Percentiles rank a stretch among this genome's conserved stretches.
Conservation (phyloP, 2,888 invertebrate species). For the Amphipyra berbera region DNA sequence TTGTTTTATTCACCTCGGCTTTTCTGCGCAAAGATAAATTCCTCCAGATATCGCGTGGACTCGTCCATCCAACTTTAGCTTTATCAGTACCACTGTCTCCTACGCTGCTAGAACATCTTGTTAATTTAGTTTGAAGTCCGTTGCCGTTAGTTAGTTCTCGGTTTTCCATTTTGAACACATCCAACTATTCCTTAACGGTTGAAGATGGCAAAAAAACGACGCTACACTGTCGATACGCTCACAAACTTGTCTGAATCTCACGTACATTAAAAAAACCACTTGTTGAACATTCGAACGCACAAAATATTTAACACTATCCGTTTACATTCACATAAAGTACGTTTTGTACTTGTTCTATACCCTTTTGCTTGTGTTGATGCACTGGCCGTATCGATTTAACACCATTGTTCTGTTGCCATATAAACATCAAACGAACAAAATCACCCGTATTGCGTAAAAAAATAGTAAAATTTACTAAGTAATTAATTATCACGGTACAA, state of each 20-base stretch:
- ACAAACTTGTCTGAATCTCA: constrained; percentile 64
- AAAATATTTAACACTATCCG: constrained; percentile 28
- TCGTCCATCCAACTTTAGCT: constrained; percentile 85
- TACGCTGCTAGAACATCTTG: constrained; percentile 84
- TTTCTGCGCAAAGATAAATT: constrained; percentile 86
- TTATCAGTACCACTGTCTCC: constrained; percentile 82
- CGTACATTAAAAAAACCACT: constrained; percentile 66
- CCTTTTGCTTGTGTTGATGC: constrained; percentile 60
- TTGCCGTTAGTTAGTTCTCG: constrained; percentile 74
- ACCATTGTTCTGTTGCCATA: constrained; percentile 55
- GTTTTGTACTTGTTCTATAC: constrained; percentile 37
- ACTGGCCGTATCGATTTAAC: constrained; percentile 63
- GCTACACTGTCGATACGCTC: constrained; percentile 53
- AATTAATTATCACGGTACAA: constrained; percentile 30
- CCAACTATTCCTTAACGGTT: constrained; percentile 51
- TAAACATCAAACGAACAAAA: constrained; percentile 28
- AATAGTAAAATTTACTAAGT: constrained; percentile 15
- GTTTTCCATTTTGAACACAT: constrained; percentile 82
- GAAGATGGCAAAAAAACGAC: constrained; percentile 47
- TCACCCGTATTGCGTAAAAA: constrained; percentile 22
- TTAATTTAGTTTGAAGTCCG: constrained; percentile 77
- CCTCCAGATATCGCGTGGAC: constrained; percentile 87
- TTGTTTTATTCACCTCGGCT: constrained; percentile 78
- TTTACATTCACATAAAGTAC: constrained; percentile 41
- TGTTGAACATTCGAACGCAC: constrained; percentile 60